Base-by-base conservation (phyloP, 2,888 invertebrate species). In the Pegoplata infirma region DNA sequence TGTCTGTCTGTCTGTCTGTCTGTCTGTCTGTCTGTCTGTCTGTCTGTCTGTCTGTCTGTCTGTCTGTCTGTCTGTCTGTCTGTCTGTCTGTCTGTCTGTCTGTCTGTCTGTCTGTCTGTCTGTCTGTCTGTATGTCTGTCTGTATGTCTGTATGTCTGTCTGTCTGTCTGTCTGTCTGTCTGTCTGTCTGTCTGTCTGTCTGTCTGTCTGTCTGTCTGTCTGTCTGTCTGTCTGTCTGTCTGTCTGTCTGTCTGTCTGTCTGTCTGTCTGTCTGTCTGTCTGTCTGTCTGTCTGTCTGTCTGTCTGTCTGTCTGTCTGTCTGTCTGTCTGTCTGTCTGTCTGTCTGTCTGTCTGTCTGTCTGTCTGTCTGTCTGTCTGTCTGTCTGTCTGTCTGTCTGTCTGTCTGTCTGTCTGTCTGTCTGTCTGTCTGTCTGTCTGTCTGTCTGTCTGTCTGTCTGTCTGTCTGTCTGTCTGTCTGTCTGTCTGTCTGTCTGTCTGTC, bases 1-100 rank as follows among this genome's bases (percentile, higher is more conserved):
- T 19, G 51, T 51, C 51, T 51, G 51, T 51, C 51, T 19, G 51
- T 51, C 51, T 51, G 51, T 51, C 51, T 19, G 51, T 51, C 51
- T 51, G 51, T 51, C 51, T 19, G 51, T 51, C 51, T 51, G 51
- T 51, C 51, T 19, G 51, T 51, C 51, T 51, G 51, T 51, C 51
- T 19, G 51, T 51, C 51, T 51, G 51, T 51, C 51, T 19, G 51
- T 51, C 51, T 51, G 51, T 51, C 51, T 19, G 51, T 51, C 51
- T 51, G 51, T 51, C 51, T 19, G 51, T 51, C 51, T 51, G 51
- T 51, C 51, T 19, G 51, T 51, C 51, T 51, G 51, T 51, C 51
- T 19, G 51, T 51, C 51, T 51, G 51, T 51, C 51, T 19, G 51
- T 51, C 51, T 51, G 51, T 51, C 51, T 19, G 51, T 51, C 51